Conservation (phyloP, 1,140 invertebrate species). For the Daktulosphaira vitifoliae region DNA sequence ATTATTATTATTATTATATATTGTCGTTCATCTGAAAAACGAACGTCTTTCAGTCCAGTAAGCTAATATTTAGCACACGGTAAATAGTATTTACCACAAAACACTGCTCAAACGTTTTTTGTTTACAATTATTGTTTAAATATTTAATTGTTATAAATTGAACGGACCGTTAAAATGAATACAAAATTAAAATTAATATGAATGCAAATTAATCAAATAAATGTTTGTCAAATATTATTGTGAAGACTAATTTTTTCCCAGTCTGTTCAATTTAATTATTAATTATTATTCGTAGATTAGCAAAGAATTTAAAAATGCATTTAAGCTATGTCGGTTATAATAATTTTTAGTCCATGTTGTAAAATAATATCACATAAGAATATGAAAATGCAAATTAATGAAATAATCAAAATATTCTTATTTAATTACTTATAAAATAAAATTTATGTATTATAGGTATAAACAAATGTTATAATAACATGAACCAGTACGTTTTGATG, state of each 20-base stretch:
- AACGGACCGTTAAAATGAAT: neutral
- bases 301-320: neutral
- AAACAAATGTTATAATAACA: neutral
- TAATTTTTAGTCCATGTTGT: too few species aligned
- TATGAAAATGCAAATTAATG: neutral
- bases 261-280: constrained; percentile 12
- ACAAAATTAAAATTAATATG: too few species aligned
- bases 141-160: constrained; percentile 12
- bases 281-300: constrained; percentile 6
- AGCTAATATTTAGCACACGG: constrained; percentile 32
- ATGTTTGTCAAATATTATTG: neutral
- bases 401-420: neutral
- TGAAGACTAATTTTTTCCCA: neutral
- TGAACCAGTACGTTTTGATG: too few species aligned
- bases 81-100: constrained; percentile 25
- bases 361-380: neutral
- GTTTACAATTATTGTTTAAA: constrained; percentile 8
- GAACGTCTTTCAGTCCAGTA: constrained; percentile 30
- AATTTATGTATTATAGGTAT: neutral
- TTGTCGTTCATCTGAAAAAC: constrained; percentile 31
- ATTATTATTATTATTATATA: too few species aligned
- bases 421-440: too few species aligned
- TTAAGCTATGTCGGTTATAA: constrained; percentile 11
- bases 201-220: too few species aligned
- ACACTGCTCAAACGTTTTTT: constrained; percentile 30